Conservation (phyloP, 2,888 invertebrate species). For the Hoplodrina blanda region DNA sequence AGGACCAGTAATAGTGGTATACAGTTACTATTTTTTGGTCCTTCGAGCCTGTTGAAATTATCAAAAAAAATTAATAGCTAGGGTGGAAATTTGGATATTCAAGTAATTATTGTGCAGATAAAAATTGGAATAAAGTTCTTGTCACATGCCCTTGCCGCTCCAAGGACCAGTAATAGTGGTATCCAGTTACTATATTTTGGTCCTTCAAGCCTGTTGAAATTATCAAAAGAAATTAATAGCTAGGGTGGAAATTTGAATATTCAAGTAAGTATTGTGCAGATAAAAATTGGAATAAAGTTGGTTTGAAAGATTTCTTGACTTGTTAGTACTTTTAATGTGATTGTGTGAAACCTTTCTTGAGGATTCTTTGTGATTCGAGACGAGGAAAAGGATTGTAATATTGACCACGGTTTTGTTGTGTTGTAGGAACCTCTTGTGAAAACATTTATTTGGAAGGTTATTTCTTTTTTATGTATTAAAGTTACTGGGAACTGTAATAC, state of each 20-base stretch:
- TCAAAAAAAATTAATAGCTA: conserved; percentile 10
- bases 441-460: background rate
- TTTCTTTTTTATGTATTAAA: background rate
- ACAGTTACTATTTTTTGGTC: background rate
- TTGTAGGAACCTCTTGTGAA: background rate
- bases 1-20: background rate
- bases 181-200: too few relatives aligned
- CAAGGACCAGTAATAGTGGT: too few relatives aligned
- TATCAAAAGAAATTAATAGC: conserved; percentile 12
- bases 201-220: conserved; percentile 1
- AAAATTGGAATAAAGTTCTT: background rate
- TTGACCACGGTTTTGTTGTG: background rate
- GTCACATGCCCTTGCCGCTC: too few relatives aligned
- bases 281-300: background rate
- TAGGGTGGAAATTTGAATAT: background rate
- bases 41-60: conserved; percentile 2
- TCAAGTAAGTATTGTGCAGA: background rate
- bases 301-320: background rate
- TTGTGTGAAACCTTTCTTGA: conserved; percentile 7
- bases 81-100: background rate
- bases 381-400: conserved; percentile 12
- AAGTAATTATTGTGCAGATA: background rate
- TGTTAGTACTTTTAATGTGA: background rate
- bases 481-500: too few relatives aligned
- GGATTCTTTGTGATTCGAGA: conserved; percentile 12